Conservation (phyloP, 1,140 invertebrate genomes). For the Diprion similis region DNA sequence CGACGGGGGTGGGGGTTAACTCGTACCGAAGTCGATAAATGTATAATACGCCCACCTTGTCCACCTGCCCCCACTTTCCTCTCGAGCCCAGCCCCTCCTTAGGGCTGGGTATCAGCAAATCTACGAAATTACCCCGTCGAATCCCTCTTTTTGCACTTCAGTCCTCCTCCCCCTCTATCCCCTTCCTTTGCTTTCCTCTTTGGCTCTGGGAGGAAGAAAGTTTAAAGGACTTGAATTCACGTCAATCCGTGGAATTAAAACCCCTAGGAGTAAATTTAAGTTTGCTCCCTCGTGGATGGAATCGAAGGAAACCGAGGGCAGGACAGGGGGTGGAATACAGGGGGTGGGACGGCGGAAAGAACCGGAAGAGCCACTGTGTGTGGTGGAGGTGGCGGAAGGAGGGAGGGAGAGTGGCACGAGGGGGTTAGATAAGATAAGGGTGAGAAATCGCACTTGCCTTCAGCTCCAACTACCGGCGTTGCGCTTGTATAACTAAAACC, state of each 20-base stretch:
- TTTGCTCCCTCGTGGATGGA: slow-evolving; percentile 18
- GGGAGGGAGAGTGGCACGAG: slow-evolving; percentile 13
- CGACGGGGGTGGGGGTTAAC: background rate
- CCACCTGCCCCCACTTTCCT: background rate
- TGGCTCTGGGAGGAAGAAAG: background rate
- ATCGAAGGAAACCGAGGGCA: too few relatives aligned
- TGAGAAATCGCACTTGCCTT: slow-evolving; percentile 51
- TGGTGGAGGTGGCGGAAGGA: slow-evolving; percentile 12
- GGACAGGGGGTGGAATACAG: background rate
- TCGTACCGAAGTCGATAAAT: slow-evolving; percentile 8
- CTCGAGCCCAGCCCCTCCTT: background rate
- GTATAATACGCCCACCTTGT: slow-evolving; percentile 7
- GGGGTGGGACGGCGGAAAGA: background rate
- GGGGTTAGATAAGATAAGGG: slow-evolving; percentile 54
- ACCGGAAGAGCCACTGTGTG: background rate
- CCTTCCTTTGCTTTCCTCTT: background rate
- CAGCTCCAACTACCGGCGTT: slow-evolving; percentile 38
- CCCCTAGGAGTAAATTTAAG: slow-evolving; percentile 46
- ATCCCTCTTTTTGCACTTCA: background rate
- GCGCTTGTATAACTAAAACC: too few relatives aligned
- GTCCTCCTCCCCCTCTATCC: too few relatives aligned
- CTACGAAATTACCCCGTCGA: slow-evolving; percentile 24
- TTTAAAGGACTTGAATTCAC: background rate
- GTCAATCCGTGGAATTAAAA: slow-evolving; percentile 51
- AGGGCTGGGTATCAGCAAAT: slow-evolving; percentile 16